phyloP scores from a whole-genome alignment of 2,888 invertebrate genomes.

The Meteorus cinctellus region DNA sequence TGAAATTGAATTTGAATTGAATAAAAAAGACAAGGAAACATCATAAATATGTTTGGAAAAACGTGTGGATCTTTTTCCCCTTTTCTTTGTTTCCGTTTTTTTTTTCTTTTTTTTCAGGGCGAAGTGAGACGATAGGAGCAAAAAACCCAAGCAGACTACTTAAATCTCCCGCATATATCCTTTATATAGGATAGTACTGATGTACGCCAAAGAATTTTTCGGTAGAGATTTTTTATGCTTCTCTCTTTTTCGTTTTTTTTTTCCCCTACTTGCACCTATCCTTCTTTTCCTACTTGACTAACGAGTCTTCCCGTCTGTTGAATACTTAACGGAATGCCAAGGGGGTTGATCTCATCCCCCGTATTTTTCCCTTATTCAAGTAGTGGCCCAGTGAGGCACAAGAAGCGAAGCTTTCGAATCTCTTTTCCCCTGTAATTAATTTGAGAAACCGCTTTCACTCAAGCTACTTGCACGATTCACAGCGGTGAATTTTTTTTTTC shows the following conservation, averaged over 20 bases:
- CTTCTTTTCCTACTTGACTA: conserved; percentile 50
- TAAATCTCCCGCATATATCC: conserved; percentile 52
- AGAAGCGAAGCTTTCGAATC: conserved; percentile 62
- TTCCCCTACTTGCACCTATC: conserved; percentile 23
- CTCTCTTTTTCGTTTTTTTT: conserved; percentile 24
- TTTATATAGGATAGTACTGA: conserved; percentile 41
- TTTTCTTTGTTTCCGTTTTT: neutral
- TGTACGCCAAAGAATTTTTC: conserved; percentile 58
- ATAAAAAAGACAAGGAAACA: conserved; percentile 4
- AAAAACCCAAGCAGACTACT: conserved; percentile 49
- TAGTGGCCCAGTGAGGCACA: conserved; percentile 50
- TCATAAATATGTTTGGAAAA: conserved; percentile 25
- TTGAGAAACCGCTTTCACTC: conserved; percentile 67
- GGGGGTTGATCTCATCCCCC: conserved; percentile 38
- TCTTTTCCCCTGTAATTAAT: conserved; percentile 71
- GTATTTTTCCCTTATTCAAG: conserved; percentile 39
- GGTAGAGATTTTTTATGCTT: conserved; percentile 51
- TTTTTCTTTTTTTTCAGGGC: neutral
- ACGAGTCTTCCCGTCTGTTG: conserved; percentile 64
- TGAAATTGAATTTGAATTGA: conserved; percentile 28
- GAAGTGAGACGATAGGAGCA: conserved; percentile 29
- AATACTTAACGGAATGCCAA: conserved; percentile 55
- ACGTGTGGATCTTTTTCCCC: conserved; percentile 26
- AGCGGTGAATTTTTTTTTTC: conserved; percentile 18
- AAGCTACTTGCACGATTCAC: conserved; percentile 34